Conservation (phyloP, 2,888 invertebrate species). For the Catocala nupta region DNA sequence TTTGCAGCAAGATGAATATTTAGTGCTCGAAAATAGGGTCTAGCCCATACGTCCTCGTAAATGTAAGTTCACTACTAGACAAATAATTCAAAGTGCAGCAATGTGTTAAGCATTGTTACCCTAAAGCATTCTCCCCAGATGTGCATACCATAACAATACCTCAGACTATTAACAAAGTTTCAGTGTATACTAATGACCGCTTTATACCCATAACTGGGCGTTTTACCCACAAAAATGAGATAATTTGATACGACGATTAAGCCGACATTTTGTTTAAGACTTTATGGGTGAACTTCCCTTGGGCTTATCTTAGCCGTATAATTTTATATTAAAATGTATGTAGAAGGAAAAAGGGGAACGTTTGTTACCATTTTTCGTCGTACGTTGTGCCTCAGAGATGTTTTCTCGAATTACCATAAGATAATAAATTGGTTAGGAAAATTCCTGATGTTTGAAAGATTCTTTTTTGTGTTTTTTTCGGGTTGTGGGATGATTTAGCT, state of each 20-base stretch:
- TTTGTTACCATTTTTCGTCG: conserved; percentile 42
- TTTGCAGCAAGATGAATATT: too few species aligned
- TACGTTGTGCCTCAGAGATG: conserved; percentile 46
- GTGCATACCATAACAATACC: conserved; percentile 19
- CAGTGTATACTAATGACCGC: conserved; percentile 52
- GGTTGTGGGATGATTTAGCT: neutral
- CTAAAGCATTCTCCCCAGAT: neutral
- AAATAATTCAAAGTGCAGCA: neutral
- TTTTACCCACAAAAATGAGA: conserved; percentile 66
- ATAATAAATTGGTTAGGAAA: conserved; percentile 52
- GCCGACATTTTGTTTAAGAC: conserved; percentile 65
- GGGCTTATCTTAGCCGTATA: conserved; percentile 62
- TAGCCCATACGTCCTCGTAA: neutral
- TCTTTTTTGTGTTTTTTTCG: conserved; percentile 16
- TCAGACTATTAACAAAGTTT: conserved; percentile 30
- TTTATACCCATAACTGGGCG: conserved; percentile 61
- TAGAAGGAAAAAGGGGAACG: conserved; percentile 45
- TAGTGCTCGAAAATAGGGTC: neutral
- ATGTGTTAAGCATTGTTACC: conserved; percentile 8
- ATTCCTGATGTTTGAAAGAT: conserved; percentile 30
- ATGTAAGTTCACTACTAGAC: neutral
- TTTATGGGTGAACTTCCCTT: conserved; percentile 69
- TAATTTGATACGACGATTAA: conserved; percentile 76
- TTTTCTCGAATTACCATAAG: conserved; percentile 49
- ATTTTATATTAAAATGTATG: conserved; percentile 63